These are phyloP conservation scores for Sinocyclocheilus rhinocerous DNA, from an alignment of 2,113 vertebrate species.

Conservation along the genomic window DNA sequence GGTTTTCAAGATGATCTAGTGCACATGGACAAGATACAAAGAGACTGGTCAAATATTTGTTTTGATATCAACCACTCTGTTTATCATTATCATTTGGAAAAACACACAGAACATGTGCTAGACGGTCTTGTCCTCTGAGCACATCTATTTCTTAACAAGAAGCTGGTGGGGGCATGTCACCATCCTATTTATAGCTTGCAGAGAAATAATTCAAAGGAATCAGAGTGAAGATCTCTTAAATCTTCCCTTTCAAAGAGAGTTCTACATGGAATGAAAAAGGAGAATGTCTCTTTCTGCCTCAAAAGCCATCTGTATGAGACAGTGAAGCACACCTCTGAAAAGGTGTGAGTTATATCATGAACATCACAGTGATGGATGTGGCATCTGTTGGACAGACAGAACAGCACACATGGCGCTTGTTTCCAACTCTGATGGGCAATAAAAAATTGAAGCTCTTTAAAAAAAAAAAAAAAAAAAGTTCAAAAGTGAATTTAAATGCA, in stretches of 20 bases:
- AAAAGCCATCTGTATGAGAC: slow-evolving; percentile 41
- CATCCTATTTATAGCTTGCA: slow-evolving; percentile 61
- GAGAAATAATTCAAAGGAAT: slow-evolving; percentile 65
- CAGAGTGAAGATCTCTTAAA: slow-evolving; percentile 54
- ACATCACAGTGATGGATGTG: slow-evolving; percentile 32
- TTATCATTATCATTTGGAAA: not conserved
- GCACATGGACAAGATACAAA: no score
- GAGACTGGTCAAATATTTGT: no score
- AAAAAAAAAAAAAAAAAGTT: not conserved
- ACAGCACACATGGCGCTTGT: slow-evolving; percentile 1
- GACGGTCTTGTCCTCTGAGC: slow-evolving; percentile 36
- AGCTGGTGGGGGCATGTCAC: slow-evolving; percentile 43
- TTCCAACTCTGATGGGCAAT: not conserved
- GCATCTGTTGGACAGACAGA: slow-evolving; percentile 35
- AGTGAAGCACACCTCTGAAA: slow-evolving; percentile 35
- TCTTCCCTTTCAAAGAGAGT: slow-evolving; percentile 45
- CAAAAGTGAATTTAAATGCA: not conserved
- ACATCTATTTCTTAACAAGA: slow-evolving; percentile 49
- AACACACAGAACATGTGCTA: not conserved
- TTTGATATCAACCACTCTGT: not conserved
- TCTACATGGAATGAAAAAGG: slow-evolving; percentile 43
- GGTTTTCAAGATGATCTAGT: no score
- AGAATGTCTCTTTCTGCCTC: slow-evolving; percentile 40
- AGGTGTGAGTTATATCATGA: slow-evolving; percentile 25
- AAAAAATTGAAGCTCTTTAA: not conserved